Conservation (phyloP, 2,113 vertebrate species). For the Recurvirostra avosetta region DNA sequence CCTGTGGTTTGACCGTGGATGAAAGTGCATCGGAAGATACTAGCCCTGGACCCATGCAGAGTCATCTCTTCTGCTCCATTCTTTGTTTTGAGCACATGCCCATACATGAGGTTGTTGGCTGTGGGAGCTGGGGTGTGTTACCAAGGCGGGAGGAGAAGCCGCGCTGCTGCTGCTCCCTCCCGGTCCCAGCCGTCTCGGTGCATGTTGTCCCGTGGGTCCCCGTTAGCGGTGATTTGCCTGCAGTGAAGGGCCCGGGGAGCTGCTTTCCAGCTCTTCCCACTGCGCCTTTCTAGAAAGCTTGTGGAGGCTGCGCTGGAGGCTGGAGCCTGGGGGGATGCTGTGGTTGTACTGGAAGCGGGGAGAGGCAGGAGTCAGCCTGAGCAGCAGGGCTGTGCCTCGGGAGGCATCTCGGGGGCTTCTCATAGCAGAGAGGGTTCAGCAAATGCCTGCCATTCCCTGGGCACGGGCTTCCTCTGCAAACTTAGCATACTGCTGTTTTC, state of each 20-base stretch:
- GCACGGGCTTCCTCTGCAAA: background rate
- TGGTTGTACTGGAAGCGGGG: background rate
- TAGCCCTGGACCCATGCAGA: background rate
- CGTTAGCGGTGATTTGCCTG: background rate
- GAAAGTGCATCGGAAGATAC: constrained; percentile 63
- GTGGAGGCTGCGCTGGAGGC: background rate
- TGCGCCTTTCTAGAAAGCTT: background rate
- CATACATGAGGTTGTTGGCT: background rate
- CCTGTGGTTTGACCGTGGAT: background rate
- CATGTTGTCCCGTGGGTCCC: background rate
- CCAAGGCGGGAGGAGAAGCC: background rate
- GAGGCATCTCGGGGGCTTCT: background rate
- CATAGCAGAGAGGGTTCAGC: background rate
- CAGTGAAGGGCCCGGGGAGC: background rate
- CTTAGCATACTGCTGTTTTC: background rate
- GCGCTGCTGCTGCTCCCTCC: background rate
- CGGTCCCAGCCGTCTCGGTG: fast-evolving
- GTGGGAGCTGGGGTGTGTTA: background rate
- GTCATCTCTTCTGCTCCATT: constrained; percentile 13
- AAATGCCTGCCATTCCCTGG: background rate
- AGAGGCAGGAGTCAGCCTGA: background rate
- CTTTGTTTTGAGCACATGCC: background rate
- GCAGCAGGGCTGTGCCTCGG: background rate
- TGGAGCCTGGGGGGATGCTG: background rate
- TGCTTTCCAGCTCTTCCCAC: background rate